A percentile compares a stretch with the other conserved stretches of the same genome.
These are phyloP conservation scores for Habroteleia sp. DNA, from an alignment of 2,888 invertebrate species.

Conservation along the genomic window DNA sequence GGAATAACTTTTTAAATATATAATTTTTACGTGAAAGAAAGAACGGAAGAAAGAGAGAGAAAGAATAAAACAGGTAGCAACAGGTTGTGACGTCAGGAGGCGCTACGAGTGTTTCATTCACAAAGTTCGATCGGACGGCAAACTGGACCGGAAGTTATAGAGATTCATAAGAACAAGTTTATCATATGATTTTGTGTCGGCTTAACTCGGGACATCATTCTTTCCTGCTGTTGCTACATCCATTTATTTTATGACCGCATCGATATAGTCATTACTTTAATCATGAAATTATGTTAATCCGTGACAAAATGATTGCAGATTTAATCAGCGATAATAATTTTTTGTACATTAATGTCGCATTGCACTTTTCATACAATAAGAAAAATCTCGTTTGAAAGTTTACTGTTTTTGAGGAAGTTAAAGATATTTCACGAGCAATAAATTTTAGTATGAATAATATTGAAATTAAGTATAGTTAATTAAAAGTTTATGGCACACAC, in stretches of 20 bases:
- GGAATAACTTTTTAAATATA: too few relatives aligned
- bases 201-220: conserved; percentile 18
- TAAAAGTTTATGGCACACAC: too few relatives aligned
- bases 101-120: conserved; percentile 80
- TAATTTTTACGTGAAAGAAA: too few relatives aligned
- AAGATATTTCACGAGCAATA: too few relatives aligned
- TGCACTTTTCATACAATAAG: too few relatives aligned
- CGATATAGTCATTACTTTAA: conserved; percentile 58
- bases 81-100: conserved; percentile 80
- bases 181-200: conserved; percentile 52
- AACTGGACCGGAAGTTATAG: conserved; percentile 73
- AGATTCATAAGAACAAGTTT: conserved; percentile 63
- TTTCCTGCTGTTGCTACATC: conserved; percentile 4
- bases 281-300: conserved; percentile 57
- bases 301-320: conserved; percentile 43
- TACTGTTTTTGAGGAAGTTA: too few relatives aligned
- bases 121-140: conserved; percentile 68
- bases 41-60: conserved; percentile 12
- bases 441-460: too few relatives aligned
- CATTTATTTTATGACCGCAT: conserved; percentile 45
- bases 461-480: too few relatives aligned
- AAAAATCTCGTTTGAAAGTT: too few relatives aligned
- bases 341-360: not conserved
- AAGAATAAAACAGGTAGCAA: conserved; percentile 74
- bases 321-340: conserved; percentile 49